A percentile compares a stretch with the other conserved stretches of the same genome.
Conservation (phyloP, 2,888 invertebrate genomes). For the Hydrotaea cyrtoneurina region DNA sequence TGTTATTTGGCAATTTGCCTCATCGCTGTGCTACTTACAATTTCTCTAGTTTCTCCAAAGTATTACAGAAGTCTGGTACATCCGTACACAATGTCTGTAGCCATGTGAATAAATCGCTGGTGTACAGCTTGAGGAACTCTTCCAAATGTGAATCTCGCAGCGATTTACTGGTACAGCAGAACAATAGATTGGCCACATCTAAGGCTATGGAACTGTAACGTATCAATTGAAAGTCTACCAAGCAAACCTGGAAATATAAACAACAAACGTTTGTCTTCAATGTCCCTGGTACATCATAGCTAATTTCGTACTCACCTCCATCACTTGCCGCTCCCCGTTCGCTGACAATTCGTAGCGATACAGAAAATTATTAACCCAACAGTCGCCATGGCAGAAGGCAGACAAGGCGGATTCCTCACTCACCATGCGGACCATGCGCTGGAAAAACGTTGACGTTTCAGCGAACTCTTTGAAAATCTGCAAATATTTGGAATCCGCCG, state of each 20-base stretch:
- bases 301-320: constrained; percentile 80
- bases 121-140: constrained; percentile 84
- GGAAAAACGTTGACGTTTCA: constrained; percentile 85
- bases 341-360: constrained; percentile 82
- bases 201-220: constrained; percentile 87
- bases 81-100: constrained; percentile 83
- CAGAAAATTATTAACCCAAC: constrained; percentile 88
- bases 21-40: constrained; percentile 81
- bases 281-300: not conserved
- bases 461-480: constrained; percentile 84
- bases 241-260: constrained; percentile 82
- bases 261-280: not conserved
- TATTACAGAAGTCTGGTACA: constrained; percentile 77
- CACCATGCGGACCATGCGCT: constrained; percentile 85
- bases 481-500: constrained; percentile 82
- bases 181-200: constrained; percentile 86
- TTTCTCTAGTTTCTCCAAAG: constrained; percentile 82
- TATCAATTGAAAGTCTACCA: constrained; percentile 87
- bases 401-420: constrained; percentile 84
- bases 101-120: constrained; percentile 83
- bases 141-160: constrained; percentile 84
- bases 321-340: constrained; percentile 81
- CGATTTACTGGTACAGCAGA: constrained; percentile 85
- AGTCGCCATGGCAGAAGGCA: constrained; percentile 88
- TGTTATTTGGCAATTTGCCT: no score